Evolutionary conservation across 2,888 invertebrate species (phyloP).

Genomic region (Archaeoteleia sp.): DNA sequence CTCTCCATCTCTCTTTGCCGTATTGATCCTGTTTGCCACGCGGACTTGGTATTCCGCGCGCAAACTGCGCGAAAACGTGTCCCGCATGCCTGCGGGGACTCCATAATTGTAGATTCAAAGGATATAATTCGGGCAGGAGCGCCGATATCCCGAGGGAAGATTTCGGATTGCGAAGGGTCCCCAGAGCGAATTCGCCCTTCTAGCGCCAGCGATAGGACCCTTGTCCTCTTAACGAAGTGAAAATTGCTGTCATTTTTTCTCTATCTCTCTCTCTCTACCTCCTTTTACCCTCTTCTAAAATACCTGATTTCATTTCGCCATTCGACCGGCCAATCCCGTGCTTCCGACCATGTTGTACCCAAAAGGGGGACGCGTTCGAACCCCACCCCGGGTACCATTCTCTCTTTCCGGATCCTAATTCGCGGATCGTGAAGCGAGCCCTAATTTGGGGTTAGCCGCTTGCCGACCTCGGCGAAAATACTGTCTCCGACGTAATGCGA

Average conservation of each 20-base stretch:
- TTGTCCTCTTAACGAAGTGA: constrained; percentile 68
- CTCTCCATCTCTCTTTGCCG: constrained; percentile 41
- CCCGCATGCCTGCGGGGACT: constrained; percentile 67
- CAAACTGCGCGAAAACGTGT: constrained; percentile 72
- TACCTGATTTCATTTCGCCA: too few relatives aligned
- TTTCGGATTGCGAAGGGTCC: constrained; percentile 31
- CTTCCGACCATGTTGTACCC: too few relatives aligned
- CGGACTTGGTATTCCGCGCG: constrained; percentile 73
- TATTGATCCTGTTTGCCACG: constrained; percentile 73
- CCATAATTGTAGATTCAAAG: constrained; percentile 75
- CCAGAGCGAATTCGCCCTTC: too few relatives aligned
- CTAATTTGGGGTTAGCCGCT: constrained; percentile 10
- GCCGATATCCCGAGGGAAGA: constrained; percentile 49
- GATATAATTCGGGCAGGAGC: constrained; percentile 69
- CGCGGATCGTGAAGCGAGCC: constrained; percentile 5
- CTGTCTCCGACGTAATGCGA: too few relatives aligned
- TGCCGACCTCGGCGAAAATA: too few relatives aligned
- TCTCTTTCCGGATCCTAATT: too few relatives aligned
- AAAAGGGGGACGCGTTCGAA: too few relatives aligned
- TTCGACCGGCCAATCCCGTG: too few relatives aligned
- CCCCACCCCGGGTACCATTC: too few relatives aligned
- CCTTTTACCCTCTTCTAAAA: not conserved
- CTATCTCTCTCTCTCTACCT: not conserved
- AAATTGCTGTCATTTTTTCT: constrained; percentile 68
- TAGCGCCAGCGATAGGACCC: too few relatives aligned